These are phyloP conservation scores for Xylota segnis DNA, from an alignment of 2,888 invertebrate species.

Conservation along the genomic window DNA sequence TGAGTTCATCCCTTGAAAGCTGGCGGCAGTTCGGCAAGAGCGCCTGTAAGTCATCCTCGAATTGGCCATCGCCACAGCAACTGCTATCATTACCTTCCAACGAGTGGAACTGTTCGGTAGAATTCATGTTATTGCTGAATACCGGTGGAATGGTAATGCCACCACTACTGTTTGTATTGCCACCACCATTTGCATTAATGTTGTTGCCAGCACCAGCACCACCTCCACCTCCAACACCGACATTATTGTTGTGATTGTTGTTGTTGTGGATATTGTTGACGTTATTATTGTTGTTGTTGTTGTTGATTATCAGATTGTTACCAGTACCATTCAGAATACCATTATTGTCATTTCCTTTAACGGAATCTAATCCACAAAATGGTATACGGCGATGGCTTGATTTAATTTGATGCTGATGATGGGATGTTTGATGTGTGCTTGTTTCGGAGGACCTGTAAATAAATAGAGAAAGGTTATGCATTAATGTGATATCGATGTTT, in stretches of 20 bases:
- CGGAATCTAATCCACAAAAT: conserved; percentile 82
- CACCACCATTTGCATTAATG: conserved; percentile 63
- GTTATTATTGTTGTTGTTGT: conserved; percentile 68
- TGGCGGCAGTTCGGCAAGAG: conserved; percentile 83
- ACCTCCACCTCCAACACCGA: conserved; percentile 65
- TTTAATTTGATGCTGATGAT: conserved; percentile 79
- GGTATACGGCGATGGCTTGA: conserved; percentile 81
- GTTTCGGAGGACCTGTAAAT: conserved; percentile 77
- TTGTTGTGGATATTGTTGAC: conserved; percentile 32
- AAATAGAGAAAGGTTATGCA: not conserved
- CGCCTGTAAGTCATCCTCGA: conserved; percentile 84
- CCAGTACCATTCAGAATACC: conserved; percentile 78
- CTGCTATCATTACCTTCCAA: conserved; percentile 82
- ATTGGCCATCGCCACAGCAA: conserved; percentile 80
- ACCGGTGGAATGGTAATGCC: conserved; percentile 56
- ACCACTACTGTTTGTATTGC: conserved; percentile 68
- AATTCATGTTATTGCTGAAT: conserved; percentile 72
- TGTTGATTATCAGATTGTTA: conserved; percentile 72
- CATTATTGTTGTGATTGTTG: conserved; percentile 37
- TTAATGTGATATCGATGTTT: not conserved
- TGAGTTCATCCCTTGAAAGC: conserved; percentile 84
- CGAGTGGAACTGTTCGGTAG: conserved; percentile 79
- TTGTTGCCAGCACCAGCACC: conserved; percentile 77
- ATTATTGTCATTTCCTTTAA: conserved; percentile 81
- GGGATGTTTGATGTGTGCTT: conserved; percentile 66